Base-by-base conservation (phyloP, 2,888 invertebrate genomes). In the Philereme transversata region DNA sequence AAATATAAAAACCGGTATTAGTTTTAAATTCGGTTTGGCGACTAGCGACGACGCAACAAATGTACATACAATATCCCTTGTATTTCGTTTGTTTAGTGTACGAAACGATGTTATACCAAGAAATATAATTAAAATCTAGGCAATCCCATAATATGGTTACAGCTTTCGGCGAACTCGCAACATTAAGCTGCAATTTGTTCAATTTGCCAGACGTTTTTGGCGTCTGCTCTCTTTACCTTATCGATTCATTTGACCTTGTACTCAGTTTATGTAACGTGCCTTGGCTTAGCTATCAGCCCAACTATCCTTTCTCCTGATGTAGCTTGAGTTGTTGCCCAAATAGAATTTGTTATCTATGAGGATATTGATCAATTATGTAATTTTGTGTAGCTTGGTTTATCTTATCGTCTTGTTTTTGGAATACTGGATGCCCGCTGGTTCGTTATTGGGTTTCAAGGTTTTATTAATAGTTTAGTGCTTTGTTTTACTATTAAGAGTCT, bases 171-270 rank as follows among this genome's bases (percentile, higher is more conserved):
- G 52, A 45, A 53, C 22, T 51, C 48, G 8, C 7, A 57, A 48
- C 40, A 58, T 48, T 38, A 57, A 53, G 22, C 56, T 62, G 56
- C 67, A 60, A 62, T 63, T 60, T 59, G 51, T 73, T 78, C 72
- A 66, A 62, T 65, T 67, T 55, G 60, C 67, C 67, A 86, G 89
- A 86, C 87, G 69, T 71, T 71, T 22, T 74, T 73, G 88, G 84
- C 88, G 86, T 72, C 86, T 75, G 46, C 59, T 62, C 52, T 51
- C 51, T 48, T 55, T 60, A 57, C 49, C 51, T 72, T 86, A 90
- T 90, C 77, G 89, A 89, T 89, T 84, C 76, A 58, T 65, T 66
- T 80, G 83, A 84, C 88, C 88, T 89, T 88, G 84, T 70, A 65
- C 62, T 60, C 53, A 57, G 57, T 71, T 87, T 86, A 81, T 77